Evolutionary conservation across 2,888 invertebrate species (phyloP), one percentile per base, ranked within the genome.

Genomic region (Melikaiella ostensackeni): DNA sequence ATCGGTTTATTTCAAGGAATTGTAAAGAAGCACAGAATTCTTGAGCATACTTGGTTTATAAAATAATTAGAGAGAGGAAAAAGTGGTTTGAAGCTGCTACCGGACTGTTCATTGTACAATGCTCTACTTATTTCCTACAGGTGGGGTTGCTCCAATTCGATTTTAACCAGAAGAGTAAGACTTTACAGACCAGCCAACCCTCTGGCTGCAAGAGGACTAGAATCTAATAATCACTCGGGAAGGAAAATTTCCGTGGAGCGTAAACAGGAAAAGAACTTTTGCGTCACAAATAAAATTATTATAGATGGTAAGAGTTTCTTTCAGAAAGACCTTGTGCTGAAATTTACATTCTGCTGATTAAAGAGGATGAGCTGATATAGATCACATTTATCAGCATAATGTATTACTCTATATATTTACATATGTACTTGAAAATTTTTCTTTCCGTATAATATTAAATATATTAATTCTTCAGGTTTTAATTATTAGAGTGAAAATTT

Each of bases 81-180:
- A 50, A 70, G 27, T 24, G 21, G 24, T 13, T 57, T 57, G 57
- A 57, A 24, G 57, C 57, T 57, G 4, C 13, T 57, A 8, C 55
- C 24, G 66, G 38, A 46, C 46, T n/a, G n/a, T n/a, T n/a, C n/a
- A n/a, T n/a, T 70, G 70, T 70, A 70, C 70, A 70, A 70, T 70
- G 19, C 50, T 70, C 19, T 70, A 50, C 70, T 70, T 70, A 70
- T 70, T 70, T 70, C 46, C 70, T 70, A 70, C 70, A 50, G 50
- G 70, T 70, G 70, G 70, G 70, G 27, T 57, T 57, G 74, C 35
- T 59, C 57, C 74, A 74, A 74, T 74, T 42, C 35, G 74, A 74
- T 74, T 74, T 74, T 35, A 61, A 74, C 59, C 74, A 74, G 70
- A 50, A 70, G 70, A 50, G 70, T 70, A 70, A 70, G 70, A 70